A percentile compares a stretch with the other conserved stretches of the same genome.
These are phyloP conservation scores for Martes flavigula DNA, from an alignment of 2,797 vertebrate species.

Conservation along the genomic window DNA sequence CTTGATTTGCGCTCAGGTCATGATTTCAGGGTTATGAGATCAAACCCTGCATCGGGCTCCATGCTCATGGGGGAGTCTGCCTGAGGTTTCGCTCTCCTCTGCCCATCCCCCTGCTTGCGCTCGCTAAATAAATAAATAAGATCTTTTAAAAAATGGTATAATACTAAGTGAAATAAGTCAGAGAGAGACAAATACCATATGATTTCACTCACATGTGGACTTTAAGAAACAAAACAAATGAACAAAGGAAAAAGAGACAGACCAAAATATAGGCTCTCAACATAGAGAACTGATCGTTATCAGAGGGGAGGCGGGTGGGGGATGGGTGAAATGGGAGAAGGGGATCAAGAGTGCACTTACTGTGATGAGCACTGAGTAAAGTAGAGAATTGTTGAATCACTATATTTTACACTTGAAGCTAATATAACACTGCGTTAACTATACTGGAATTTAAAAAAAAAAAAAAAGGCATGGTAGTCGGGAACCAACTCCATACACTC, in stretches of 20 bases:
- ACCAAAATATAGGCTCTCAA: not conserved
- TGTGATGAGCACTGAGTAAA: not conserved
- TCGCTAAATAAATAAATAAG: no score
- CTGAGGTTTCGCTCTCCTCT: no score
- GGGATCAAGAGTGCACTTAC: not conserved
- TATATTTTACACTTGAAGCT: not conserved
- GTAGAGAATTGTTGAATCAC: not conserved
- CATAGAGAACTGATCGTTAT: not conserved
- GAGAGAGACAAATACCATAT: not conserved
- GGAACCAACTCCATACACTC: accelerated
- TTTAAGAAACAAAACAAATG: not conserved
- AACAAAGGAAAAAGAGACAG: not conserved
- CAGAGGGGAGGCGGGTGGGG: not conserved
- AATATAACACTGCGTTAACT: not conserved
- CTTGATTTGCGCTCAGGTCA: no score
- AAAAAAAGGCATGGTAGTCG: not conserved
- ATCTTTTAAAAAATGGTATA: no score
- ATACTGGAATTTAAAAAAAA: not conserved
- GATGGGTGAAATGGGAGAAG: not conserved
- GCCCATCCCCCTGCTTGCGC: no score
- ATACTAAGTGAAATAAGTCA: not conserved
- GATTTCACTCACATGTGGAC: not conserved
- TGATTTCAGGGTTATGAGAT: no score
- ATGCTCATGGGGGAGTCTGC: no score
- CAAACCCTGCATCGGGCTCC: no score